phyloP scores from a whole-genome alignment of 2,888 invertebrate genomes.

The Archaeoteleia sp. region DNA sequence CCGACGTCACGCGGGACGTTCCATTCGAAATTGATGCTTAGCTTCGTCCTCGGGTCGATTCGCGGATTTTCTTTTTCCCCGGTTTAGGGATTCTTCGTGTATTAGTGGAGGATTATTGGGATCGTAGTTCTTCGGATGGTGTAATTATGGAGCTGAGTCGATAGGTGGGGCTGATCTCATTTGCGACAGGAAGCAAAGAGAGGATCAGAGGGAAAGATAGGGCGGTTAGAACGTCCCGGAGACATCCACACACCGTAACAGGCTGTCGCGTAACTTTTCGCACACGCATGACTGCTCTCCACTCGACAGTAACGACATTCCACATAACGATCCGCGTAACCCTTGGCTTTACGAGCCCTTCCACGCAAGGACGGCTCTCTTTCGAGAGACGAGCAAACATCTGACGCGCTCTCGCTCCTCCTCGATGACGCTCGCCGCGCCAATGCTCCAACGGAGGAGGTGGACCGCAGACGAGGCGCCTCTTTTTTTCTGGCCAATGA shows the following conservation, averaged over 20 bases:
- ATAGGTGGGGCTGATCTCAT: constrained; percentile 42
- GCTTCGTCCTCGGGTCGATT: too few species aligned
- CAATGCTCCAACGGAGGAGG: constrained; percentile 10
- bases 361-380: constrained; percentile 35
- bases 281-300: constrained; percentile 52
- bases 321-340: constrained; percentile 52
- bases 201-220: constrained; percentile 8
- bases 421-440: constrained; percentile 19
- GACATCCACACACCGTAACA: constrained; percentile 16
- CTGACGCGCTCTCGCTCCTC: constrained; percentile 46
- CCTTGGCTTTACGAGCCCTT: constrained; percentile 46
- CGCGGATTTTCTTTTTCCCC: too few species aligned
- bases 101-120: too few species aligned
- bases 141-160: constrained; percentile 41
- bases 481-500: constrained; percentile 17
- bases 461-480: constrained; percentile 1
- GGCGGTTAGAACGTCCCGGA: constrained; percentile 5
- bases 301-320: constrained; percentile 52
- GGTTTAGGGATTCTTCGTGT: too few species aligned
- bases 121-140: constrained; percentile 5
- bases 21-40: constrained; percentile 50
- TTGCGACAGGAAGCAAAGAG: constrained; percentile 34
- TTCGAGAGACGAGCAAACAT: constrained; percentile 53
- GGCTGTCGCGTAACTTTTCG: constrained; percentile 51
- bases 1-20: constrained; percentile 33